Conservation (phyloP, 2,113 vertebrate species). For the Uropsilus gracilis region DNA sequence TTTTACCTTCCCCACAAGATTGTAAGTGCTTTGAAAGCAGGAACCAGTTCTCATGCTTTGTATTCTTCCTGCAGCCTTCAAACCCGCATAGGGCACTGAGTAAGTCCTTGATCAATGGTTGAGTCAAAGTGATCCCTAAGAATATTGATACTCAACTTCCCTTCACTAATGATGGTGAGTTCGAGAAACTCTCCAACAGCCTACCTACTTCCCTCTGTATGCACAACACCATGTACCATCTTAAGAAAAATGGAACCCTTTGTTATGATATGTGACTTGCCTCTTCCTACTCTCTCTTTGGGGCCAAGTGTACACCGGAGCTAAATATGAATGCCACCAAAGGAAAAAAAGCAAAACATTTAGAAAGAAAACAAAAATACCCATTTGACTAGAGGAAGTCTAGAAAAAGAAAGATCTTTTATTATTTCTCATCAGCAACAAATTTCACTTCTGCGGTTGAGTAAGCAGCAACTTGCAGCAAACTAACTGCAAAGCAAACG, state of each 20-base stretch:
- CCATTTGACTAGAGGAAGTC: slow-evolving; percentile 39
- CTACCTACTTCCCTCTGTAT: not conserved
- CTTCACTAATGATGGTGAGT: too few species aligned
- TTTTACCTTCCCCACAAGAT: not conserved
- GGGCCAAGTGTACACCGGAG: not conserved
- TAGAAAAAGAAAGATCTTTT: slow-evolving; percentile 46
- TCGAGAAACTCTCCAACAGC: not conserved
- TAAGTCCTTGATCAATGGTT: not conserved
- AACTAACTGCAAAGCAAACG: not conserved
- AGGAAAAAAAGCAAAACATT: slow-evolving; percentile 31
- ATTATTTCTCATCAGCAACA: slow-evolving; percentile 44
- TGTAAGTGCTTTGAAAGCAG: not conserved
- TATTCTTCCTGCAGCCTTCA: not conserved
- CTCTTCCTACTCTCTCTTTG: not conserved
- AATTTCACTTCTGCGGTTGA: slow-evolving; percentile 47
- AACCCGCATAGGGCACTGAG: not conserved
- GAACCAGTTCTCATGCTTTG: not conserved
- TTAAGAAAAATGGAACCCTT: not conserved
- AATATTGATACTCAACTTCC: not conserved
- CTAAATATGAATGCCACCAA: slow-evolving; percentile 15
- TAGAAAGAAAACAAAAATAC: slow-evolving; percentile 45
- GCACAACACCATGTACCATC: not conserved
- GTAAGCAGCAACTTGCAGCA: not conserved
- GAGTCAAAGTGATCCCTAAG: not conserved
- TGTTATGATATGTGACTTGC: not conserved